Conservation (phyloP, 2,797 vertebrate genomes). For the Chaetophractus vellerosus region DNA sequence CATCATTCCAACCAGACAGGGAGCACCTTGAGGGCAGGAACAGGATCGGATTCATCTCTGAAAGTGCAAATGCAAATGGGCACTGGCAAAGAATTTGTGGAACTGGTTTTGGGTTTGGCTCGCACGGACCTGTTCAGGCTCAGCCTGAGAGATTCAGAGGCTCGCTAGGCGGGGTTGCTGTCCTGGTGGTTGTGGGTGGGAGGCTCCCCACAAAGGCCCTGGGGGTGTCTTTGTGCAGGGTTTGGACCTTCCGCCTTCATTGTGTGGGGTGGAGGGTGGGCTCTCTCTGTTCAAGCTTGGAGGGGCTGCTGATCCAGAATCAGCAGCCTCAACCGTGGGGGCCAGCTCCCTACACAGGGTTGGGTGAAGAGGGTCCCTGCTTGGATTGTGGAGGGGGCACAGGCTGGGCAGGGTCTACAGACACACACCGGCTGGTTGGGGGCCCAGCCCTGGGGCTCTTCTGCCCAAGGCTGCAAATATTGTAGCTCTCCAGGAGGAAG, state of each 20-base stretch:
- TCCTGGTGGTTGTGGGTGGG: not conserved
- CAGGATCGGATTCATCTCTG: not conserved
- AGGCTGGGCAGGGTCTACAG: not conserved
- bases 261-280: too few relatives aligned
- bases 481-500: not conserved
- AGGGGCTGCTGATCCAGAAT: not conserved
- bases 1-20: not conserved
- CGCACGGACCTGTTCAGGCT: not conserved
- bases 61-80: not conserved
- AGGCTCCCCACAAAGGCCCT: not conserved
- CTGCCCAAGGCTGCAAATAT: not conserved
- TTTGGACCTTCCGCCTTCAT: not conserved
- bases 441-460: not conserved
- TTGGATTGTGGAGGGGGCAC: not conserved
- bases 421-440: not conserved
- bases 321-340: not conserved
- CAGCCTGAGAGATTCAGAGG: not conserved
- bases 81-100: not conserved
- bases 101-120: slow-evolving; percentile 46
- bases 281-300: not conserved
- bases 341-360: rapidly evolving
- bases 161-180: not conserved
- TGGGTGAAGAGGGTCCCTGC: not conserved
- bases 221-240: not conserved
- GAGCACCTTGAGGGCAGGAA: not conserved